phyloP scores from a whole-genome alignment of 1,140 invertebrate genomes.

The Anoplolepis gracilipes region DNA sequence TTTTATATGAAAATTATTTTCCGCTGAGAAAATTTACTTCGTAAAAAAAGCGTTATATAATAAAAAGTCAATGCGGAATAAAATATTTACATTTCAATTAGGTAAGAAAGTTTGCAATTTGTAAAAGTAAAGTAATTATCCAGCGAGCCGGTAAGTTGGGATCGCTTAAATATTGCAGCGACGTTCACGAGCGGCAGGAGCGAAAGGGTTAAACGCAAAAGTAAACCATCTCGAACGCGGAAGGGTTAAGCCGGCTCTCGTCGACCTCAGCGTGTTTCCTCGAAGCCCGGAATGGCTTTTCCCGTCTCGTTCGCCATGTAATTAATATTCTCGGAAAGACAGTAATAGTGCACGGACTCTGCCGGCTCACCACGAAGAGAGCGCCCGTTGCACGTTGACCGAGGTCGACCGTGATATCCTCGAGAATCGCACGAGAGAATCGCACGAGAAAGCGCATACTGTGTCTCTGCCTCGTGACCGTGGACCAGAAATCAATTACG shows the following conservation, averaged over 20 bases:
- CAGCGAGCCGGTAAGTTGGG: slow-evolving; percentile 33
- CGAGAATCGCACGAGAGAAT: slow-evolving; percentile 12
- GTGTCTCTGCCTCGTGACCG: not conserved
- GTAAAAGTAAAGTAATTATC: slow-evolving; percentile 54
- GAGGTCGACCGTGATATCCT: slow-evolving; percentile 49
- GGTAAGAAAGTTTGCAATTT: slow-evolving; percentile 47
- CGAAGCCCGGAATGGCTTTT: slow-evolving; percentile 61
- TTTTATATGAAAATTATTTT: not conserved
- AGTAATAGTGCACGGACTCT: slow-evolving; percentile 66
- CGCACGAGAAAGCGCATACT: not conserved
- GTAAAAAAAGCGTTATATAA: not conserved
- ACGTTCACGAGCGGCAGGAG: slow-evolving; percentile 39
- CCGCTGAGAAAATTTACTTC: not conserved
- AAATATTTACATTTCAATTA: slow-evolving; percentile 54
- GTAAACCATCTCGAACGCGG: slow-evolving; percentile 50
- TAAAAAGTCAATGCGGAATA: slow-evolving; percentile 50
- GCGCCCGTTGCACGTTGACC: slow-evolving; percentile 49
- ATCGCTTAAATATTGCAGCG: slow-evolving; percentile 59
- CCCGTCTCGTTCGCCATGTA: slow-evolving; percentile 63
- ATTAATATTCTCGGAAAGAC: slow-evolving; percentile 76
- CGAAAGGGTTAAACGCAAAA: slow-evolving; percentile 60
- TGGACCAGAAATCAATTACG: slow-evolving; percentile 54
- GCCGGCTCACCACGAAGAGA: slow-evolving; percentile 7
- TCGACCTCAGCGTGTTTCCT: slow-evolving; percentile 53
- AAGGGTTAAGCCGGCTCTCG: slow-evolving; percentile 56